A percentile compares a stretch with the other conserved stretches of the same genome.
Evolutionary conservation across 1,140 invertebrate species (phyloP).

Genomic region (Acromyrmex charruanus): DNA sequence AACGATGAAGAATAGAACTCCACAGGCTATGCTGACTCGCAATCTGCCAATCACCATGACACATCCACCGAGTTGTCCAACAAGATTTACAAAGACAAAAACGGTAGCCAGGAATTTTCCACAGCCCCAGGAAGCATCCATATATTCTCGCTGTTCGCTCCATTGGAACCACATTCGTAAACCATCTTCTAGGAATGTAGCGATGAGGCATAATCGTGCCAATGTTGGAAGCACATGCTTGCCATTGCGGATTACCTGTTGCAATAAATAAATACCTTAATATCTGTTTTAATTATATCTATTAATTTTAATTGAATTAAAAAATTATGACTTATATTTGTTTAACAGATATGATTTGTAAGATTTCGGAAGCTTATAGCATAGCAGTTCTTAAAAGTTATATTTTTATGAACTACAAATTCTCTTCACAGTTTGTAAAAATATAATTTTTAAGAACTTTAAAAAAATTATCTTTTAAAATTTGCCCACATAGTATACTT

Average conservation of each 20-base stretch:
- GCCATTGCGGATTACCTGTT: slow-evolving; percentile 95
- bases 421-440: too few relatives aligned
- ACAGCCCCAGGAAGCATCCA: slow-evolving; percentile 99
- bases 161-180: slow-evolving; percentile 99
- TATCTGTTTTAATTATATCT: background rate
- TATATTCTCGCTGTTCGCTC: slow-evolving; percentile 99
- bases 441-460: too few relatives aligned
- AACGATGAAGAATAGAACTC: slow-evolving; percentile 98
- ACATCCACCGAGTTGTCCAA: slow-evolving; percentile 98
- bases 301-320: background rate
- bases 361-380: background rate
- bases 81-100: slow-evolving; percentile 97
- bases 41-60: slow-evolving; percentile 97
- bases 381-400: background rate
- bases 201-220: slow-evolving; percentile 98
- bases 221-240: slow-evolving; percentile 98
- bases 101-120: slow-evolving; percentile 96
- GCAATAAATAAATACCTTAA: slow-evolving; percentile 65
- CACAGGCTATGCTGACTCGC: slow-evolving; percentile 98
- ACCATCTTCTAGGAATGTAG: slow-evolving; percentile 99
- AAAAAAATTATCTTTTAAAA: too few relatives aligned
- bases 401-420: background rate
- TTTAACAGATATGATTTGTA: background rate
- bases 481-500: too few relatives aligned
- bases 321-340: too few relatives aligned